Percentiles rank a stretch among this genome's conserved stretches.
phyloP scores from a whole-genome alignment of 2,113 vertebrate species.

The Panthera leo region DNA sequence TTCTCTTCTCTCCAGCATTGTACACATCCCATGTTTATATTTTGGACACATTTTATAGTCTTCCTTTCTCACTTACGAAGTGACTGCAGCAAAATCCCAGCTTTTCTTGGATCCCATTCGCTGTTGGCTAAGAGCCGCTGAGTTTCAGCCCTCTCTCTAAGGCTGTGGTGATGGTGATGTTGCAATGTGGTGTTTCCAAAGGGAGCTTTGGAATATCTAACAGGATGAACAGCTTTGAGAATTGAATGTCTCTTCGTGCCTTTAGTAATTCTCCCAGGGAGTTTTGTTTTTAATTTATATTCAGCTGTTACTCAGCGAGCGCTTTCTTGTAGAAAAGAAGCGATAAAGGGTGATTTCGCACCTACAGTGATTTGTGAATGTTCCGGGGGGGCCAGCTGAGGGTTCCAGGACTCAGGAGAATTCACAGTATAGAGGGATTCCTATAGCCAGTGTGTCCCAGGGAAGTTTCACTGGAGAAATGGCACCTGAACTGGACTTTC shows the following conservation, averaged over 20 bases:
- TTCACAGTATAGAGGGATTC: accelerated
- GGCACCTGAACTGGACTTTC: not conserved
- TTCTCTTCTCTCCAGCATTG: not conserved
- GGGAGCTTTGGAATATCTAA: no score
- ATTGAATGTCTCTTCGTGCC: not conserved
- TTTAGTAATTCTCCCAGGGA: not conserved
- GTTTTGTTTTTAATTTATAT: not conserved
- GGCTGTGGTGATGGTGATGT: accelerated
- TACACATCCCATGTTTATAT: accelerated
- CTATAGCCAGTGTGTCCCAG: accelerated
- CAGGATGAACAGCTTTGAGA: not conserved
- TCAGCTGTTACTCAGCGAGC: not conserved
- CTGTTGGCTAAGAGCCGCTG: not conserved
- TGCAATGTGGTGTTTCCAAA: no score
- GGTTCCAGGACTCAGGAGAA: accelerated
- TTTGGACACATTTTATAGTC: not conserved
- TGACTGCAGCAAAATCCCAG: accelerated
- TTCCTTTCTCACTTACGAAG: not conserved
- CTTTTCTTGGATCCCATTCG: accelerated
- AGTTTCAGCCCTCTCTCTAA: not conserved
- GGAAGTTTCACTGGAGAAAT: not conserved
- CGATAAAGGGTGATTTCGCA: accelerated
- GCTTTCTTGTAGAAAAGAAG: not conserved
- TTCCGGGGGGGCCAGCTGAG: not conserved
- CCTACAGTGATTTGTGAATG: accelerated